Base-by-base conservation (phyloP, 1,140 invertebrate species). In the Aradophagus sp. region DNA sequence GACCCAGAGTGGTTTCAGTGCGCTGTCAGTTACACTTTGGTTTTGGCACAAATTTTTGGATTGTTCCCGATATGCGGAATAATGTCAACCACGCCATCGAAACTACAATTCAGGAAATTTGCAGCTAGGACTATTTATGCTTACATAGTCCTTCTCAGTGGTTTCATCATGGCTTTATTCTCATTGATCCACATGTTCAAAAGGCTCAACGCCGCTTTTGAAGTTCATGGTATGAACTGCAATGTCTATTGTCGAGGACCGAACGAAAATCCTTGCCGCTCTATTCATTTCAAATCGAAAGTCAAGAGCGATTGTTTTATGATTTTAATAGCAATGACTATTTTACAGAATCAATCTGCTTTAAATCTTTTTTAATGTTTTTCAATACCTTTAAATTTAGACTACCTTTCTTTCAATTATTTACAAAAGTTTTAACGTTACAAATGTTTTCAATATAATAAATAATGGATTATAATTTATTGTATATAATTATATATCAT, bases 11-110 rank as follows among this genome's bases (percentile, higher is more conserved):
- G 74, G 50, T 85, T 86, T 63, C 79, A 85, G 23, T 53, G 70
- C 29, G 76, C 83, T 0, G 80, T 84, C 1, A 59, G 78, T 1
- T 61, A 66, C 0, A 66, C 81, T 31, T 55, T 86, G 23, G 48
- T 29, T 0, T 2, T 80, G 0, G 81, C 84, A 5, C 84, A 85
- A 68, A 52, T 80, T 47, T 86, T 85, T 32, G 84, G 84, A 3
- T 3, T 85, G 2, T 63, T 86, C 27, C 84, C 84, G 2, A 23
- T 86, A 0, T 48, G 34, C 2, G 77, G 79, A 1, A 38, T 86
- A 5, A 36, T 67, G 13, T 41, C 65, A 1, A 13, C 45, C 2
- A 77, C 76, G 0, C 62, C 76, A 0, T 34, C 52, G 29, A 77
- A 78, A 19, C 61, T 85, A 2, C 41, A 41, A 1, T 84, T 84